phyloP scores from a whole-genome alignment of 2,113 vertebrate genomes.

The Sciurus niger region DNA sequence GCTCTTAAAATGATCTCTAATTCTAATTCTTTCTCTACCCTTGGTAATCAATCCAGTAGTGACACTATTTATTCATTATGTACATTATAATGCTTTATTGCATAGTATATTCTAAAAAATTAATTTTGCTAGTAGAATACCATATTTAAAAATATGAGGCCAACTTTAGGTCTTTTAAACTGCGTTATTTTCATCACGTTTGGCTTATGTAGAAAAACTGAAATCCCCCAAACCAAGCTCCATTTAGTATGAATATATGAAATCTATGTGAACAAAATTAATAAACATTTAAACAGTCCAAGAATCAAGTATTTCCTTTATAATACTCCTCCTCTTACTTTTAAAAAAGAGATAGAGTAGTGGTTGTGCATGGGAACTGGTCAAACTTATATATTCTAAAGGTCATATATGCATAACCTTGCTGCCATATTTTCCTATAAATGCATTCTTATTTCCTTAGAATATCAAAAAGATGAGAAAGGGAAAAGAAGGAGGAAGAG shows the following conservation, averaged over 20 bases:
- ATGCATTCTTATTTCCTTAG: not conserved
- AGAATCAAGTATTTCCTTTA: not conserved
- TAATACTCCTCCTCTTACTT: not conserved
- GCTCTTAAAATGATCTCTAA: constrained; percentile 54
- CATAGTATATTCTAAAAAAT: constrained; percentile 21
- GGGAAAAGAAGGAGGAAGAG: not conserved
- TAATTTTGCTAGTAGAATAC: constrained; percentile 47
- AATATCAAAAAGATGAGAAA: not conserved
- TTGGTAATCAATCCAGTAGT: constrained; percentile 37
- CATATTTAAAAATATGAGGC: constrained; percentile 29
- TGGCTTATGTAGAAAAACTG: not conserved
- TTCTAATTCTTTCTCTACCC: constrained; percentile 7
- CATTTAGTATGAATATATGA: not conserved
- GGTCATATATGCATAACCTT: not conserved
- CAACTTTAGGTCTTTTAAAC: not conserved
- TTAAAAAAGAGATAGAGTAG: constrained; percentile 24
- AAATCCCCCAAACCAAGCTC: not conserved
- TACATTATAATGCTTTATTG: not conserved
- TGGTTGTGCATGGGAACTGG: not conserved
- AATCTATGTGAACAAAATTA: not conserved
- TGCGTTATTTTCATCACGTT: not conserved
- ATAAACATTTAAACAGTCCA: not conserved
- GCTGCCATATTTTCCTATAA: not conserved
- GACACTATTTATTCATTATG: constrained; percentile 48
- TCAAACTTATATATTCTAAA: not conserved